phyloP scores from a whole-genome alignment of 2,113 vertebrate species.

The Echinops telfairi region DNA sequence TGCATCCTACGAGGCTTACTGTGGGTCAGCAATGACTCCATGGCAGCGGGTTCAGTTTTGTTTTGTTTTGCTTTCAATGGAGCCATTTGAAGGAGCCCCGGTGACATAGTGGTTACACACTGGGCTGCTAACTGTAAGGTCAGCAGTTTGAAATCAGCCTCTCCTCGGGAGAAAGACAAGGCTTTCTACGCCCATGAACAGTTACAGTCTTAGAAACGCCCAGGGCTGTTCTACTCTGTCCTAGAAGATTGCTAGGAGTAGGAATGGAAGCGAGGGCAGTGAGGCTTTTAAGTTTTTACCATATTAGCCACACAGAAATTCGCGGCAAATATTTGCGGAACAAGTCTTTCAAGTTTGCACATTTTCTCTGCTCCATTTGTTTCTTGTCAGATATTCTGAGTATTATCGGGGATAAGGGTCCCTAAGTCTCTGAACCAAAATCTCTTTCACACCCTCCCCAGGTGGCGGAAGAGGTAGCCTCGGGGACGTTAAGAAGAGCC shows the following conservation, averaged over 20 bases:
- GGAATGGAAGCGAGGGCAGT: neutral
- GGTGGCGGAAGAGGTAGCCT: neutral
- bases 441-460: neutral
- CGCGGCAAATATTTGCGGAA: neutral
- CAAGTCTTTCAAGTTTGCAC: neutral
- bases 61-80: too few species aligned
- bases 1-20: too few species aligned
- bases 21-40: too few species aligned
- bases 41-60: too few species aligned
- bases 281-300: neutral
- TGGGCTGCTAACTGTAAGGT: neutral
- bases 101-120: too few species aligned
- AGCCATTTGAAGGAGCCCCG: too few species aligned
- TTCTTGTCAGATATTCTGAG: slow-evolving; percentile 45
- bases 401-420: neutral
- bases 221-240: neutral
- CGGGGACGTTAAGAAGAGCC: neutral
- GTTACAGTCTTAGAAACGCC: neutral
- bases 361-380: slow-evolving; percentile 4
- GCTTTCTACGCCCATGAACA: too few species aligned
- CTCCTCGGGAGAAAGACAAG: neutral
- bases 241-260: neutral
- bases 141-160: neutral
- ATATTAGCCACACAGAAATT: neutral
- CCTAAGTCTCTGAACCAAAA: neutral